These are phyloP conservation scores for Macrobrachium nipponense DNA, from an alignment of 1,140 invertebrate genomes.

Conservation along the genomic window DNA sequence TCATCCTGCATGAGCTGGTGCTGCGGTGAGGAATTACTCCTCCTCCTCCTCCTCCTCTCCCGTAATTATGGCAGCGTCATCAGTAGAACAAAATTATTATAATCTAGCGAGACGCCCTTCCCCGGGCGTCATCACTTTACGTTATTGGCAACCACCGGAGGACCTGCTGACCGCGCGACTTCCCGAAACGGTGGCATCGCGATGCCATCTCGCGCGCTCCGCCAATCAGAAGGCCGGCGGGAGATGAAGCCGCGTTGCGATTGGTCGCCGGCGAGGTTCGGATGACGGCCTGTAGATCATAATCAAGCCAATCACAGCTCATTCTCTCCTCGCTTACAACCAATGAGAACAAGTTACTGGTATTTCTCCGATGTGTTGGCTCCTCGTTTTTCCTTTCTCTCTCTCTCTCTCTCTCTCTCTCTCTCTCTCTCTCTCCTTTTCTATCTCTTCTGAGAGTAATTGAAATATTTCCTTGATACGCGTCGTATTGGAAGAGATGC, in stretches of 20 bases:
- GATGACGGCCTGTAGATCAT: constrained; percentile 2
- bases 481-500: too few relatives aligned
- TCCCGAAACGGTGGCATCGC: neutral
- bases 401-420: neutral
- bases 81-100: constrained; percentile 29
- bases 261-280: neutral
- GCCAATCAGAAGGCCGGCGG: neutral
- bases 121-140: constrained; percentile 15
- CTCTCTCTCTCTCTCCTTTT: neutral
- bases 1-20: neutral
- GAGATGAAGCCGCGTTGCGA: neutral
- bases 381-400: neutral
- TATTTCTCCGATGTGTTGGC: constrained; percentile 1
- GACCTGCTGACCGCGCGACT: constrained; percentile 28
- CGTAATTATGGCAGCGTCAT: constrained; percentile 8
- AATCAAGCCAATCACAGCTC: constrained; percentile 30
- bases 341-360: constrained; percentile 21
- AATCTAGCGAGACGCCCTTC: constrained; percentile 9
- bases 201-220: neutral
- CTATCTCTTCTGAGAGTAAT: neutral
- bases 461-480: too few relatives aligned
- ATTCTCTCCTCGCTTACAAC: constrained; percentile 1
- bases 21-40: neutral
- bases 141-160: constrained; percentile 27
- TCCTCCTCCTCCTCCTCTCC: neutral